Evolutionary conservation across 2,113 vertebrate genomes (phyloP).

Genomic region (Corythaixoides concolor): DNA sequence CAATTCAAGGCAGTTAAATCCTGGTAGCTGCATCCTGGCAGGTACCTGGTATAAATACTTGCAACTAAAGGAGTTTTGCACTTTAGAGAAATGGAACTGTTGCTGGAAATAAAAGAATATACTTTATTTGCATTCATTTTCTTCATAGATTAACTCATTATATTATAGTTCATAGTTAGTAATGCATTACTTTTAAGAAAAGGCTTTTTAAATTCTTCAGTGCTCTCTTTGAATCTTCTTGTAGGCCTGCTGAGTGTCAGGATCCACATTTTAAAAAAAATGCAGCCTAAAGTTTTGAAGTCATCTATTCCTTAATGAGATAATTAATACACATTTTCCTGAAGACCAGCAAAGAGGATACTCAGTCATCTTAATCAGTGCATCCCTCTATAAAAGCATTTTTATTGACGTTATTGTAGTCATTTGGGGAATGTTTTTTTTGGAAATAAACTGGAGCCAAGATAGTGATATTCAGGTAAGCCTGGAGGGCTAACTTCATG

Average conservation of each 20-base stretch:
- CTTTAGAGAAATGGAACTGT: not conserved
- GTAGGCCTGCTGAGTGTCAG: not conserved
- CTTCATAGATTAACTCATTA: not conserved
- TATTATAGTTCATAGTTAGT: not conserved
- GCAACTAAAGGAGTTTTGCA: not conserved
- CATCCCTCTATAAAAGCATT: not conserved
- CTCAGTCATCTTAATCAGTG: not conserved
- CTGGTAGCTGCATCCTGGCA: not conserved
- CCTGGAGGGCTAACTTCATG: not conserved
- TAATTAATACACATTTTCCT: not conserved
- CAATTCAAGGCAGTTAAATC: not conserved
- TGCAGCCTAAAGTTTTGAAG: not conserved
- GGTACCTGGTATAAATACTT: not conserved
- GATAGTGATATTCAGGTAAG: not conserved
- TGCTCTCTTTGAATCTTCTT: not conserved
- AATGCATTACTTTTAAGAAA: not conserved
- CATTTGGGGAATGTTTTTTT: not conserved
- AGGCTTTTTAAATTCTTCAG: not conserved
- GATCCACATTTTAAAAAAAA: not conserved
- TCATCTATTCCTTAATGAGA: not conserved
- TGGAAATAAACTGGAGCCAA: not conserved
- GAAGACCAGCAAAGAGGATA: not conserved
- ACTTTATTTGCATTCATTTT: not conserved
- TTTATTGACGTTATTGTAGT: not conserved
- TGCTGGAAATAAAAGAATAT: not conserved